Conservation (phyloP, 2,888 invertebrate species). For the Thysanoteuthis rhombus region DNA sequence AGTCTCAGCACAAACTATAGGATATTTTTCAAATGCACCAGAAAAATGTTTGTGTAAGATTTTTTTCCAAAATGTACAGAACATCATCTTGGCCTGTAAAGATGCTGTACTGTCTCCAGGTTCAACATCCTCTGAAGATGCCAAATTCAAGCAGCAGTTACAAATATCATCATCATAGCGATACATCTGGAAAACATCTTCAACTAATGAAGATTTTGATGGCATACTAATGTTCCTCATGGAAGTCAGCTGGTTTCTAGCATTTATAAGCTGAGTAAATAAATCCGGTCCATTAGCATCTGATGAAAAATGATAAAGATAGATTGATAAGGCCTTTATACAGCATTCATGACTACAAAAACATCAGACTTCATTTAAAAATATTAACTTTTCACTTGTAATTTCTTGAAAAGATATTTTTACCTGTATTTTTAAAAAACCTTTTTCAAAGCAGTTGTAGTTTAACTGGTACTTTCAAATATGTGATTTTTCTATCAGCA, state of each 20-base stretch:
- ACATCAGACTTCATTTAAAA: not conserved
- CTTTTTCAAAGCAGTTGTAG: too few species aligned
- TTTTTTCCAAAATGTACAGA: slow-evolving; percentile 46
- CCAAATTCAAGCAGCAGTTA: slow-evolving; percentile 16
- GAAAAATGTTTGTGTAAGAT: slow-evolving; percentile 44
- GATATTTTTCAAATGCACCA: slow-evolving; percentile 45
- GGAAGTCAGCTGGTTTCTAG: slow-evolving; percentile 21
- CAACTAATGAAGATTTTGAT: slow-evolving; percentile 23
- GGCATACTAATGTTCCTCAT: slow-evolving; percentile 15
- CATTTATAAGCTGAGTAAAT: slow-evolving; percentile 16
- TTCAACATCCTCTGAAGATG: not conserved
- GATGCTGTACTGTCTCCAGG: not conserved
- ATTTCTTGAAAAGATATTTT: not conserved
- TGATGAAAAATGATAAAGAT: not conserved
- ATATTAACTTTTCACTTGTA: not conserved
- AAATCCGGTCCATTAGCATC: slow-evolving; percentile 1
- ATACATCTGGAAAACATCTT: slow-evolving; percentile 28
- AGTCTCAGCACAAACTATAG: slow-evolving; percentile 40
- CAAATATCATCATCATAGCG: slow-evolving; percentile 16
- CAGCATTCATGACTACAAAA: not conserved
- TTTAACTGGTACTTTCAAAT: too few species aligned
- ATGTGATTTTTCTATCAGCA: not conserved
- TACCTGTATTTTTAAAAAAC: too few species aligned
- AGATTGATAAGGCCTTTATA: not conserved
- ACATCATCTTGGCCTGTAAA: slow-evolving; percentile 33